A percentile compares a stretch with the other conserved stretches of the same genome.
These are phyloP conservation scores for Drosophila bocki DNA, from an alignment of 1,140 invertebrate species.

Conservation along the genomic window DNA sequence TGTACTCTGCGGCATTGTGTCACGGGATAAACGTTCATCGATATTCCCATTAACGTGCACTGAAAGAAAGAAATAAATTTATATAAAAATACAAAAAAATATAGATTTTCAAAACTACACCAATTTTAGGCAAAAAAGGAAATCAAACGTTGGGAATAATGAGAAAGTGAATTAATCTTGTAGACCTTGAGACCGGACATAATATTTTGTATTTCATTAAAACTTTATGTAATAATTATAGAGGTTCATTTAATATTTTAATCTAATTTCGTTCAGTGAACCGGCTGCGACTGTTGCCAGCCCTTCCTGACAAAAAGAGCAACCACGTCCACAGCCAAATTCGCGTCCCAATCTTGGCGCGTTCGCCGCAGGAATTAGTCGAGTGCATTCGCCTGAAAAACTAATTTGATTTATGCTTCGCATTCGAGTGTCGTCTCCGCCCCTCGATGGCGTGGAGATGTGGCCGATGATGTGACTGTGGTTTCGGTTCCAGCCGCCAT, in stretches of 20 bases:
- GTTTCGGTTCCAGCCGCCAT: slow-evolving; percentile 41
- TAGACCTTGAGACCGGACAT: not conserved
- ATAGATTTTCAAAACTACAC: not conserved
- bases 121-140: not conserved
- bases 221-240: not conserved
- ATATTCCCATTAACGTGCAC: slow-evolving; percentile 32
- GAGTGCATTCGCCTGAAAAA: slow-evolving; percentile 80
- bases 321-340: slow-evolving; percentile 35
- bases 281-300: slow-evolving; percentile 25
- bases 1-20: slow-evolving; percentile 69
- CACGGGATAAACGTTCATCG: slow-evolving; percentile 75
- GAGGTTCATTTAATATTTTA: too few species aligned
- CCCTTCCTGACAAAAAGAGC: slow-evolving; percentile 45
- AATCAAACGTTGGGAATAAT: not conserved
- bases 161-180: not conserved
- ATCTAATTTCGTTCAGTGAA: not conserved
- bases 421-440: slow-evolving; percentile 64
- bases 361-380: slow-evolving; percentile 72
- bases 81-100: not conserved
- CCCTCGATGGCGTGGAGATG: slow-evolving; percentile 5
- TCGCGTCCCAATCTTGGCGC: slow-evolving; percentile 51
- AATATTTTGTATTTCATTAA: not conserved
- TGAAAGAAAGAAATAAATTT: not conserved
- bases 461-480: slow-evolving; percentile 6
- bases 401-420: slow-evolving; percentile 82